phyloP scores from a whole-genome alignment of 1,140 invertebrate species.

The Trichonephila clavipes region DNA sequence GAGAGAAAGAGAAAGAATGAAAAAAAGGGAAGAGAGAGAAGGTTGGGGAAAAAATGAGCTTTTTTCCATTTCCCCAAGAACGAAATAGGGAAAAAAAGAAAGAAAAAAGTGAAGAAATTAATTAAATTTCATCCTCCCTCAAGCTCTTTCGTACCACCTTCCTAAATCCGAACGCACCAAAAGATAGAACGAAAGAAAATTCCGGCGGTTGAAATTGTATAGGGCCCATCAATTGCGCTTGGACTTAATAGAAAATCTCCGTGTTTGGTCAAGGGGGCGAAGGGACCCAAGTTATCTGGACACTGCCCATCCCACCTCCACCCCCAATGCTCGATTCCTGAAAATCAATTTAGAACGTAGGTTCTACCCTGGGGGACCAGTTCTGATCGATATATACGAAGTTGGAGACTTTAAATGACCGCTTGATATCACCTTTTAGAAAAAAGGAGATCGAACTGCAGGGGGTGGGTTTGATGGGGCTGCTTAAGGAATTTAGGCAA shows the following conservation, averaged over 20 bases:
- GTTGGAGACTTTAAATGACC: constrained; percentile 73
- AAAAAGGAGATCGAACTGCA: constrained; percentile 20
- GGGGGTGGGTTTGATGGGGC: background rate
- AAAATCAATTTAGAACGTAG: constrained; percentile 74
- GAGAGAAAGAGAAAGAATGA: background rate
- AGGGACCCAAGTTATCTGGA: constrained; percentile 69
- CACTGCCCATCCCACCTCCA: constrained; percentile 42
- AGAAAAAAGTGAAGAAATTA: constrained; percentile 67
- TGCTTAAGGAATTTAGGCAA: constrained; percentile 66
- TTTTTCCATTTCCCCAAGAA: constrained; percentile 17
- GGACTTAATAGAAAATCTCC: constrained; percentile 76
- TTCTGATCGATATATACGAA: constrained; percentile 68
- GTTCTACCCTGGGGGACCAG: constrained; percentile 48
- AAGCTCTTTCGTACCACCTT: constrained; percentile 13
- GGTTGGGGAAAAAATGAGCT: constrained; percentile 7
- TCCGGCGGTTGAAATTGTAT: constrained; percentile 74
- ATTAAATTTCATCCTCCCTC: constrained; percentile 73
- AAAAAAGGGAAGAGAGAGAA: background rate
- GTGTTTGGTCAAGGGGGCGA: constrained; percentile 73
- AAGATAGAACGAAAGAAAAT: constrained; percentile 44
- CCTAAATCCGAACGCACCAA: constrained; percentile 46
- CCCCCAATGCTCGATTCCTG: constrained; percentile 58
- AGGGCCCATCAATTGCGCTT: constrained; percentile 75
- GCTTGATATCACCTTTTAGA: constrained; percentile 71
- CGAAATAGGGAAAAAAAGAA: constrained; percentile 16